Percentiles rank a stretch among this genome's conserved stretches.
These are phyloP conservation scores for Nephrotoma guestfalica DNA, from an alignment of 2,888 invertebrate genomes.

Conservation along the genomic window DNA sequence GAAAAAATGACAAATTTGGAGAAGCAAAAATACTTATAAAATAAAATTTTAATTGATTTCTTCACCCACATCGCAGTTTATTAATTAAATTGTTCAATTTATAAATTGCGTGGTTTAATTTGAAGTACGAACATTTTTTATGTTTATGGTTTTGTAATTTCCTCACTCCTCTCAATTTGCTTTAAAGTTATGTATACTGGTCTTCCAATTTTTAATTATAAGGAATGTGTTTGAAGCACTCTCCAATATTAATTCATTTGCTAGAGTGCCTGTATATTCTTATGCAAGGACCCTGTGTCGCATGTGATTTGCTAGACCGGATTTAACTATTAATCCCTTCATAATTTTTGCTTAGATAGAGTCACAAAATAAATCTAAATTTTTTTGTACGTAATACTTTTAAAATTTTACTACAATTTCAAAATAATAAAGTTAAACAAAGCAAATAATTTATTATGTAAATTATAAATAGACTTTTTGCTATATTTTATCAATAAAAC, in stretches of 20 bases:
- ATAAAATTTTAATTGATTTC: neutral
- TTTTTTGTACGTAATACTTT: neutral
- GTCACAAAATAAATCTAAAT: neutral
- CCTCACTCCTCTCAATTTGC: too few species aligned
- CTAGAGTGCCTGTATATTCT: too few species aligned
- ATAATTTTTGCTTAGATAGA: neutral
- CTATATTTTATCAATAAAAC: neutral
- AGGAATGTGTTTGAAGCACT: too few species aligned
- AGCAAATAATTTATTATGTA: neutral
- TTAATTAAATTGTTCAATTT: neutral
- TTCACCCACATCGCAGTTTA: neutral
- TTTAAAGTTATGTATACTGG: too few species aligned
- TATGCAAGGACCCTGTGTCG: too few species aligned
- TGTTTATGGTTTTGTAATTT: neutral
- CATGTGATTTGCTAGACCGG: too few species aligned
- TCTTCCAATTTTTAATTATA: too few species aligned
- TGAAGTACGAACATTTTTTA: neutral
- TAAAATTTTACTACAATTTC: neutral
- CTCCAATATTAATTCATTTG: too few species aligned
- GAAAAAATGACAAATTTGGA: neutral
- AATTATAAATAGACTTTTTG: neutral
- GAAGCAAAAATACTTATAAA: neutral
- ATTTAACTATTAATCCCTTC: neutral
- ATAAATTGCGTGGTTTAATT: neutral
- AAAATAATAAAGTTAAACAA: neutral